Conservation (phyloP, 2,113 vertebrate species). For the Nothocercus nigrocapillus region DNA sequence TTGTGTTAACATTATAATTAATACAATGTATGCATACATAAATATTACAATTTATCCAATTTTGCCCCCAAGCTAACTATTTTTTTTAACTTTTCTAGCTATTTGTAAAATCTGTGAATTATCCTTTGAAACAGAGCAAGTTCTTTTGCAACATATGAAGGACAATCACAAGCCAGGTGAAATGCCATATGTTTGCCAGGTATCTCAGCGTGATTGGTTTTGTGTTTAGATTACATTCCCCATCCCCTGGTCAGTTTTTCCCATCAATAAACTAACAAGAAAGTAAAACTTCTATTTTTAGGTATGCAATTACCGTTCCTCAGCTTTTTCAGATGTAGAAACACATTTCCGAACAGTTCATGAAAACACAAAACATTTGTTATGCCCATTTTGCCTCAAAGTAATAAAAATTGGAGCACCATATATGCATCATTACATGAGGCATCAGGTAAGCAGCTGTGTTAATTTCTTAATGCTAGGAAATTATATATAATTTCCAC, state of each 20-base stretch:
- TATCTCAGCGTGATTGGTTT: constrained; percentile 55
- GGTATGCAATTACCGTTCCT: constrained; percentile 96
- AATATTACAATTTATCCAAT: not conserved
- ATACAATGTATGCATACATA: not conserved
- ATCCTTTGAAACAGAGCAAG: constrained; percentile 96
- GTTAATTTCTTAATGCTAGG: not conserved
- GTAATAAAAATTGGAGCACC: constrained; percentile 91
- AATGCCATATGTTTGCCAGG: constrained; percentile 99
- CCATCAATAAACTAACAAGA: not conserved
- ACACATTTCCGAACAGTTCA: constrained; percentile 93
- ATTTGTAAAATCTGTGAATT: constrained; percentile 99
- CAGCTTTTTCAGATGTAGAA: constrained; percentile 95
- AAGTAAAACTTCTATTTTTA: constrained; percentile 63
- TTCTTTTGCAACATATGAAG: constrained; percentile 98
- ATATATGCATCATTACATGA: constrained; percentile 98
- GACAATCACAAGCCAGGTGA: constrained; percentile 98
- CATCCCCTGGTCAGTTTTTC: not conserved
- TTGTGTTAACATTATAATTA: not conserved
- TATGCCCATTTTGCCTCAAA: constrained; percentile 98
- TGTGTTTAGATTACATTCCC: not conserved
- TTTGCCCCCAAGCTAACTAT: not conserved
- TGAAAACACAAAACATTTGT: constrained; percentile 95
- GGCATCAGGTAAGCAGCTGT: constrained; percentile 88
- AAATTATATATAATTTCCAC: not conserved
- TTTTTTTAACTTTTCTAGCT: constrained; percentile 75